Evolutionary conservation across 2,113 vertebrate genomes (phyloP).

Genomic region (Aleadryas rufinucha): DNA sequence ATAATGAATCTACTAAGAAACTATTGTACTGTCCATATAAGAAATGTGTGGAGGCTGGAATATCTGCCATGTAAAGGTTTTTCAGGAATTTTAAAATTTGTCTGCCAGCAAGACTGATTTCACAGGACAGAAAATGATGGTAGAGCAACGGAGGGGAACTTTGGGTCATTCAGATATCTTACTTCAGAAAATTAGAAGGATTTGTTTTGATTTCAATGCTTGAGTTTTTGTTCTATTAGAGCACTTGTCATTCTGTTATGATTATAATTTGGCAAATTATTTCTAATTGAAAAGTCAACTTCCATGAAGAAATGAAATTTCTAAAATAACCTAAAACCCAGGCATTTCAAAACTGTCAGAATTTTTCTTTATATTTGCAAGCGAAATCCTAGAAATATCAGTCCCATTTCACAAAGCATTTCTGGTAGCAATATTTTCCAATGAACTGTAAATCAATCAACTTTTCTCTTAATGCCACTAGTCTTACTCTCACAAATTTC

Average conservation of each 20-base stretch:
- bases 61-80: not conserved
- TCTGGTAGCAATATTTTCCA: not conserved
- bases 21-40: not conserved
- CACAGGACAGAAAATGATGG: not conserved
- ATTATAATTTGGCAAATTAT: constrained; percentile 44
- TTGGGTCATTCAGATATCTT: not conserved
- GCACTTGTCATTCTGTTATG: constrained; percentile 43
- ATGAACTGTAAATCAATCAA: not conserved
- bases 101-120: not conserved
- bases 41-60: not conserved
- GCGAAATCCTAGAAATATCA: not conserved
- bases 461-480: not conserved
- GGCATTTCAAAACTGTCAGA: not conserved
- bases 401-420: not conserved
- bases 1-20: not conserved
- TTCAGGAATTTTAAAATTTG: not conserved
- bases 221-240: constrained; percentile 32
- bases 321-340: not conserved
- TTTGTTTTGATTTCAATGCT: constrained; percentile 34
- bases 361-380: not conserved
- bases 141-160: not conserved
- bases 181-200: constrained; percentile 30
- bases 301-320: not conserved
- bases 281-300: constrained; percentile 19
- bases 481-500: not conserved